Conservation (phyloP, 2,113 vertebrate species). For the Xerus inauris region DNA sequence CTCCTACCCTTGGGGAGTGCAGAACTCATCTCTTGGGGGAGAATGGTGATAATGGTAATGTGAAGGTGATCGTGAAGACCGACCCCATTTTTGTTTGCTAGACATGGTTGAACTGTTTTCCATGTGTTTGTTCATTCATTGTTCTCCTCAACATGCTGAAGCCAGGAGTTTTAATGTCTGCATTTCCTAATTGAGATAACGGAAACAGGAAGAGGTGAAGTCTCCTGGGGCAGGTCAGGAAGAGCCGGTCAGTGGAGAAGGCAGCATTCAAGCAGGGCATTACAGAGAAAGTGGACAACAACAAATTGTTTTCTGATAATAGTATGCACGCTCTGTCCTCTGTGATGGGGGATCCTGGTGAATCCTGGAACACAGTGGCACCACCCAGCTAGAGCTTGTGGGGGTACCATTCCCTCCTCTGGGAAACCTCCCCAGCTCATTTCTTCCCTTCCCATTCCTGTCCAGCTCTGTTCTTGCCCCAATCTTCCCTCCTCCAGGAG, state of each 20-base stretch:
- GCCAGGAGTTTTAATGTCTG: not conserved
- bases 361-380: not conserved
- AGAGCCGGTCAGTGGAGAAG: not conserved
- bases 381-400: not conserved
- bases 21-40: not conserved
- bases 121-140: not conserved
- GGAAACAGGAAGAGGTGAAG: not conserved
- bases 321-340: not conserved
- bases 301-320: not conserved
- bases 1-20: not conserved
- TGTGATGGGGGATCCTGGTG: not conserved
- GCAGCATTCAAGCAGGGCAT: no score
- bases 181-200: not conserved
- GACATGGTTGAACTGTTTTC: not conserved
- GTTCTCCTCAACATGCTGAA: not conserved
- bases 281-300: not conserved
- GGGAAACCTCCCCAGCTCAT: not conserved
- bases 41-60: not conserved
- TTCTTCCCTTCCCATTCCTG: not conserved
- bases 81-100: not conserved
- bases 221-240: not conserved
- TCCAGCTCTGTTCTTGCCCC: not conserved
- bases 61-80: not conserved
- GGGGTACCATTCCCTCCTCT: not conserved
- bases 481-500: not conserved